Evolutionary conservation across 2,113 vertebrate species (phyloP).

Genomic region (Cyrtonyx montezumae): DNA sequence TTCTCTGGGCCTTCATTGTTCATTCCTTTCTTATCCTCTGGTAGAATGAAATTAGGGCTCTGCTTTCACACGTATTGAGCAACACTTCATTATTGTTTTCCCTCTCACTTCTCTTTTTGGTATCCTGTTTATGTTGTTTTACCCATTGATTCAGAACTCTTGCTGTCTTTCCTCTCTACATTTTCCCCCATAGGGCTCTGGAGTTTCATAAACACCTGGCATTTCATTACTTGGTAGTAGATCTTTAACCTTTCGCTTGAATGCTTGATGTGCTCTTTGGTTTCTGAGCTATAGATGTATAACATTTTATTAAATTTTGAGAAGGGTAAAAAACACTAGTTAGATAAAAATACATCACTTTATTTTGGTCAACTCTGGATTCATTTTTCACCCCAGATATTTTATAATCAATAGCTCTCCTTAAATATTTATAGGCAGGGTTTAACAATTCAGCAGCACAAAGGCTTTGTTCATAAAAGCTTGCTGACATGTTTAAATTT

Average conservation of each 20-base stretch:
- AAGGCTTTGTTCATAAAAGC: neutral
- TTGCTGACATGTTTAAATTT: slow-evolving; percentile 6
- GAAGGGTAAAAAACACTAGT: neutral
- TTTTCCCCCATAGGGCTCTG: slow-evolving; percentile 37
- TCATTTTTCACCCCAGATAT: neutral
- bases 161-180: slow-evolving; percentile 22
- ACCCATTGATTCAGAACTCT: slow-evolving; percentile 36
- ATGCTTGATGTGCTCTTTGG: slow-evolving; percentile 38
- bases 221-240: slow-evolving; percentile 58
- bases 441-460: slow-evolving; percentile 20
- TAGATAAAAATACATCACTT: neutral
- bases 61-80: slow-evolving; percentile 3
- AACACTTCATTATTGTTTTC: slow-evolving; percentile 41
- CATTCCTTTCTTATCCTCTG: slow-evolving; percentile 51
- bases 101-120: slow-evolving; percentile 14
- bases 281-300: slow-evolving; percentile 49
- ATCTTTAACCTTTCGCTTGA: slow-evolving; percentile 62
- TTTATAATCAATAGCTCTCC: slow-evolving; percentile 3
- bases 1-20: slow-evolving; percentile 39
- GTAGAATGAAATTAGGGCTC: slow-evolving; percentile 62
- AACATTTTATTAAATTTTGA: slow-evolving; percentile 39
- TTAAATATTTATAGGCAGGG: neutral
- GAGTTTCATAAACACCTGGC: slow-evolving; percentile 72
- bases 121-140: slow-evolving; percentile 67
- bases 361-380: neutral